Conservation (phyloP, 2,888 invertebrate genomes). For the Molanna angustata region DNA sequence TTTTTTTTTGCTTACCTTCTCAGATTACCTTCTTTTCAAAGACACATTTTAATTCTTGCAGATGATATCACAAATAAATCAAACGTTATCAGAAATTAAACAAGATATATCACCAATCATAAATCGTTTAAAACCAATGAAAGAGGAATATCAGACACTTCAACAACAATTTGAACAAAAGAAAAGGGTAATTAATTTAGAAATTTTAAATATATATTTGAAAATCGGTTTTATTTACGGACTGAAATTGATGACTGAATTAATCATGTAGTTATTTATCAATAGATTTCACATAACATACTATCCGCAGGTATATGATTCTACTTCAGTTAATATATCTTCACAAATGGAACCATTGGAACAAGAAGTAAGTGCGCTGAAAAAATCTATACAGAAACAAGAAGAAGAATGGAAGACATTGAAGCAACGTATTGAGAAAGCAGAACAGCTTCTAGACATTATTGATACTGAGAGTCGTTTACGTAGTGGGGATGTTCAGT, state of each 20-base stretch:
- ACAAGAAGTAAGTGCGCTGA: constrained; percentile 52
- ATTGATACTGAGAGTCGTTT: constrained; percentile 52
- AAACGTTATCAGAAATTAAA: constrained; percentile 50
- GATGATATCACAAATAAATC: constrained; percentile 63
- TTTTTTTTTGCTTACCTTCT: background rate
- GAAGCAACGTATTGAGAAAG: constrained; percentile 54
- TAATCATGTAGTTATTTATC: too few species aligned
- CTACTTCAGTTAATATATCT: constrained; percentile 56
- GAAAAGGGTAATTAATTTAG: constrained; percentile 48
- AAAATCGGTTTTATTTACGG: too few species aligned
- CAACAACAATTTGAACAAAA: constrained; percentile 67
- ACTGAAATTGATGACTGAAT: too few species aligned
- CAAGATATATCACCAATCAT: constrained; percentile 52
- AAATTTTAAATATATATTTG: background rate
- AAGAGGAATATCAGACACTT: constrained; percentile 63
- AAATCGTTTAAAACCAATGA: constrained; percentile 59
- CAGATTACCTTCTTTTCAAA: background rate
- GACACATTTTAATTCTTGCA: constrained; percentile 38
- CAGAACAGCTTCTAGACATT: constrained; percentile 54
- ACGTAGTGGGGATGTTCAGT: constrained; percentile 46
- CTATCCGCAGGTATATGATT: constrained; percentile 59
- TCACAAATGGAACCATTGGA: constrained; percentile 58
- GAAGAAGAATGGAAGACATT: constrained; percentile 56
- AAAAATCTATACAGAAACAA: constrained; percentile 50
- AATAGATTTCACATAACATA: too few species aligned